These are phyloP conservation scores for Echiichthys vipera DNA, from an alignment of 2,797 vertebrate genomes.

Conservation along the genomic window DNA sequence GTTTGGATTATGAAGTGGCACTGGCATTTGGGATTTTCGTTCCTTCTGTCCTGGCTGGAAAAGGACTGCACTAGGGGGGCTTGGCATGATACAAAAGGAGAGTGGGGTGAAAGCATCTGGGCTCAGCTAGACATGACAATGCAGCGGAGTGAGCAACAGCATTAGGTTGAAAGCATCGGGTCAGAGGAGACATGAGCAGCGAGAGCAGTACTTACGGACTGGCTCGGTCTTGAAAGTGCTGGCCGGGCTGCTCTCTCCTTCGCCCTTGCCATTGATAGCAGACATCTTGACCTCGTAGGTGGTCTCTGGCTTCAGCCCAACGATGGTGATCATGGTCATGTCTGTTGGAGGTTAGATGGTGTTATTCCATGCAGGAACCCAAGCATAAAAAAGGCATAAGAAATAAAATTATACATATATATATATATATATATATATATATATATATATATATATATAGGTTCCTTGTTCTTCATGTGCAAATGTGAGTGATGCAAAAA, in stretches of 20 bases:
- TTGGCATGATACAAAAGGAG: conserved; percentile 45
- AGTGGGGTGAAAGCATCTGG: conserved; percentile 45
- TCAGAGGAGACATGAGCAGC: conserved; percentile 15
- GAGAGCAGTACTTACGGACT: conserved; percentile 91
- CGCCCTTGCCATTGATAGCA: conserved; percentile 95
- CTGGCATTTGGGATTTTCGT: neutral
- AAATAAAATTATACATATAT: too few relatives aligned
- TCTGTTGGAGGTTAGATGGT: conserved; percentile 71
- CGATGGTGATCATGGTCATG: conserved; percentile 87
- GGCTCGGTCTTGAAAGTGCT: conserved; percentile 92
- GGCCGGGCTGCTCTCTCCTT: conserved; percentile 89
- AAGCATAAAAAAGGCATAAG: neutral
- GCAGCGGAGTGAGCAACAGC: conserved; percentile 43
- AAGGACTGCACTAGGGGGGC: conserved; percentile 6
- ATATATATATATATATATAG: too few relatives aligned
- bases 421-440: too few relatives aligned
- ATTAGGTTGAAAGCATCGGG: conserved; percentile 50
- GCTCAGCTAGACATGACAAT: conserved; percentile 48
- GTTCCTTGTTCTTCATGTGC: too few relatives aligned
- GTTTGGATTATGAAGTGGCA: conserved; percentile 18
- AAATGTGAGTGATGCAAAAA: too few relatives aligned
- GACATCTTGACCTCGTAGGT: conserved; percentile 91
- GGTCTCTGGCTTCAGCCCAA: conserved; percentile 92
- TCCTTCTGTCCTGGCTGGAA: conserved; percentile 27
- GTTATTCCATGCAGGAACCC: conserved; percentile 19